A percentile compares a stretch with the other conserved stretches of the same genome.
Evolutionary conservation across 2,113 vertebrate species (phyloP).

Genomic region (Rhineura floridana): DNA sequence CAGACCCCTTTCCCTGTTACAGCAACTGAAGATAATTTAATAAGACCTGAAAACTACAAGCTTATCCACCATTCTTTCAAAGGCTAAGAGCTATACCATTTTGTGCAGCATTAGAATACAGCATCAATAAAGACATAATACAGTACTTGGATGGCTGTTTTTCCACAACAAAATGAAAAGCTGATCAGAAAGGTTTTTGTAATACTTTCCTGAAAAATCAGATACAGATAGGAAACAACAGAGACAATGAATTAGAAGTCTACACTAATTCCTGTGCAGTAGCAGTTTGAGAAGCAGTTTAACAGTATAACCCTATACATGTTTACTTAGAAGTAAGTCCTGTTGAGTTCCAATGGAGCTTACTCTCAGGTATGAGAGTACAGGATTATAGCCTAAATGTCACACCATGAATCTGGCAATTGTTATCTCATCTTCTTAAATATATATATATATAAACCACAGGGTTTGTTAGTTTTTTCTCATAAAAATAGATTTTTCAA

Average conservation of each 20-base stretch:
- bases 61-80: conserved; percentile 1
- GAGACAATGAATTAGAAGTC: conserved; percentile 63
- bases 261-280: conserved; percentile 52
- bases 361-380: not conserved
- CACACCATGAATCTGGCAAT: conserved; percentile 49
- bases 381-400: conserved; percentile 10
- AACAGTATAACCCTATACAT: not conserved
- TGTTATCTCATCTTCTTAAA: conserved; percentile 34
- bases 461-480: conserved; percentile 11
- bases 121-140: conserved; percentile 64
- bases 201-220: conserved; percentile 54
- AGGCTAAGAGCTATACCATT: conserved; percentile 39
- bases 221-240: conserved; percentile 32
- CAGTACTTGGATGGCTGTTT: conserved; percentile 67
- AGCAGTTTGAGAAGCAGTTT: conserved; percentile 39
- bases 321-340: not conserved
- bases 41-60: conserved; percentile 56
- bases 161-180: conserved; percentile 59
- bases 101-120: conserved; percentile 46
- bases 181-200: conserved; percentile 45
- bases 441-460: too few species aligned
- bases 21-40: conserved; percentile 19
- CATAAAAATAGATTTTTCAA: conserved; percentile 57
- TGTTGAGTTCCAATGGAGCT: not conserved
- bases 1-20: conserved; percentile 8